phyloP scores from a whole-genome alignment of 1,140 invertebrate species.

The Calephelis virginiensis region DNA sequence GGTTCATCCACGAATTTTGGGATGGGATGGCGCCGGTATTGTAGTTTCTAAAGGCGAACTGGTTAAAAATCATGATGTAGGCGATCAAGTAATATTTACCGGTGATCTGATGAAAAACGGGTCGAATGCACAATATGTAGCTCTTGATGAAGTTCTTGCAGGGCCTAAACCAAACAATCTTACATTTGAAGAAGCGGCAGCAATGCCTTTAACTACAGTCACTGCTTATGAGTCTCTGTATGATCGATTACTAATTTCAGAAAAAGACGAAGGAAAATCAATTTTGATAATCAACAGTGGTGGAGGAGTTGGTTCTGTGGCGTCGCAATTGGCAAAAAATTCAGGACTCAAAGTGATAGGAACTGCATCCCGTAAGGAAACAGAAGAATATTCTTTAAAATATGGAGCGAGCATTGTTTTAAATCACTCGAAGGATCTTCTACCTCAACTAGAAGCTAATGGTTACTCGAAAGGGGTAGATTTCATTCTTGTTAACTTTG shows the following conservation, averaged over 20 bases:
- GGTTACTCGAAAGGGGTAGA: constrained; percentile 53
- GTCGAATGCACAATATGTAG: constrained; percentile 61
- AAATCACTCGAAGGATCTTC: constrained; percentile 54
- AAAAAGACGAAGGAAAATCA: constrained; percentile 60
- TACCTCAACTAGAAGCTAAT: constrained; percentile 48
- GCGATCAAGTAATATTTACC: constrained; percentile 64
- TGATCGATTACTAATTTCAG: constrained; percentile 48
- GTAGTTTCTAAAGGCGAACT: constrained; percentile 52
- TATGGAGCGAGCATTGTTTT: constrained; percentile 55
- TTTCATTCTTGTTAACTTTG: constrained; percentile 63
- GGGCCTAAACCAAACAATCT: constrained; percentile 59
- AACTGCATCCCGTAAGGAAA: constrained; percentile 59
- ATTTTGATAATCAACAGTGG: constrained; percentile 64
- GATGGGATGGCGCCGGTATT: constrained; percentile 61
- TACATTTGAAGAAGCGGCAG: constrained; percentile 63
- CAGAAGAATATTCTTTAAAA: constrained; percentile 42
- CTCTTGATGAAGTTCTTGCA: constrained; percentile 52
- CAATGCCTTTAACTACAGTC: constrained; percentile 57
- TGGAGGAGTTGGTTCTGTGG: constrained; percentile 64
- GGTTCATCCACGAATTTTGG: constrained; percentile 52
- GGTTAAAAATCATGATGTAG: constrained; percentile 46
- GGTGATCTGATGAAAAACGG: constrained; percentile 55
- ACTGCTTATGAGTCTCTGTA: constrained; percentile 60
- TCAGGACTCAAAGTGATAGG: constrained; percentile 62
- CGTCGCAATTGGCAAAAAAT: constrained; percentile 55